Evolutionary conservation across 2,113 vertebrate species (phyloP), one percentile per base, ranked within the genome.

Genomic region (Archilochus colubris): DNA sequence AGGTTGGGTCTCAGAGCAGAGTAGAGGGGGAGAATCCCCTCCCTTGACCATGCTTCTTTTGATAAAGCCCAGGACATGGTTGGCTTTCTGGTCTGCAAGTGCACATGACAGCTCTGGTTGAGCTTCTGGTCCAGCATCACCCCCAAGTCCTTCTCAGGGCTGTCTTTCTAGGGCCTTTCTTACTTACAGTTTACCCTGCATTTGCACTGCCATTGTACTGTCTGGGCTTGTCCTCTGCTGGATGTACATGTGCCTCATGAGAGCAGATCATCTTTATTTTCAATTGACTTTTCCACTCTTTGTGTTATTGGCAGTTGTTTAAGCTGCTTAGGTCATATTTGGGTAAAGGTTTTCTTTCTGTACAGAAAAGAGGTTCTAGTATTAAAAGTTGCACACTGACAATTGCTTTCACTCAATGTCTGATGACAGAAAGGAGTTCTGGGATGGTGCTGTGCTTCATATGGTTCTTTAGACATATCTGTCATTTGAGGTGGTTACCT

Each of bases 401-500:
- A 81, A 62, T 61, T 82, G 55, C 61, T 84, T 73, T 74, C 70
- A 40, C 30, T 81, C 82, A 40, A 36, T 70, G 91, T 93, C 54
- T 78, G 72, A 87, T 93, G 84, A 16, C 20, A 63, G 51, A 86
- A 40, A 58, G 67, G 64, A 62, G 64, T 43, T 78, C 91, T 97
- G 94, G 88, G 68, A 68, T 43, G 21, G 57, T 86, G 95, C 89
- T 76, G 77, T 23, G 22, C 62, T 91, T 74, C 86, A 43, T 91
- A 48, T 75, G 48, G 77, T 54, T 57, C 92, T 91, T 84, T 20
- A 93, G 78, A 90, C 91, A 78, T 66, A 96, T 73, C 67, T 92
- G 89, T 91, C 94, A 58, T 69, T 90, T 62, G 86, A 85, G 94
- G 91, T 95, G 80, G 89, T 97, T 97, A 91, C 88, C 76, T 96